Percentiles rank a stretch among this genome's conserved stretches.
These are phyloP conservation scores for Lepus oiostolus DNA, from an alignment of 2,797 vertebrate species.

Conservation along the genomic window DNA sequence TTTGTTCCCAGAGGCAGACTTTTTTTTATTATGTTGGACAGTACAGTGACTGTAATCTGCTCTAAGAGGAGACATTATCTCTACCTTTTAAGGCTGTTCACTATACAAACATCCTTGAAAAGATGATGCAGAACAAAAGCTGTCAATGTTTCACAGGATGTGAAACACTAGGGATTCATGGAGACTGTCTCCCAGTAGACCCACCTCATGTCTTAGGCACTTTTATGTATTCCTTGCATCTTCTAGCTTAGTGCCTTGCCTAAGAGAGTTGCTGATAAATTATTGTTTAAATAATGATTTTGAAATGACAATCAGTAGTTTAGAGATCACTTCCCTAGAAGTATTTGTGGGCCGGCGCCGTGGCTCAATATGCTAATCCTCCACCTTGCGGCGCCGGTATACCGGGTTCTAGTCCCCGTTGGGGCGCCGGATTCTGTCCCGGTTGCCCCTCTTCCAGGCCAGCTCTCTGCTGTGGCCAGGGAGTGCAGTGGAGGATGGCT, in stretches of 20 bases:
- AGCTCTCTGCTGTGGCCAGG: no score
- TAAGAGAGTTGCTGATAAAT: background rate
- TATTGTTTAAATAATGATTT: conserved; percentile 54
- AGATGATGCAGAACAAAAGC: background rate
- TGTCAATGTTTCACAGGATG: background rate
- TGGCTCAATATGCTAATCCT: no score
- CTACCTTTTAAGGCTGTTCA: background rate
- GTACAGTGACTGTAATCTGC: background rate
- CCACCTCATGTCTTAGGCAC: background rate
- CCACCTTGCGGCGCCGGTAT: no score
- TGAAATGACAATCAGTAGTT: background rate
- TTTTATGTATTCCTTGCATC: background rate
- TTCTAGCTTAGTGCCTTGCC: background rate
- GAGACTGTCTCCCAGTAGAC: background rate
- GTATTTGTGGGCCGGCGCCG: background rate
- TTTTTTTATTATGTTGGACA: background rate
- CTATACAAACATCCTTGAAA: background rate
- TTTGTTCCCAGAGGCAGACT: background rate
- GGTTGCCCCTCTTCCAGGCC: no score
- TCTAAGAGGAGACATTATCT: background rate
- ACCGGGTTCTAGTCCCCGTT: no score
- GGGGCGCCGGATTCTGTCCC: no score
- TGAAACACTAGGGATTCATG: background rate
- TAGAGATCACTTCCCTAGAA: background rate
- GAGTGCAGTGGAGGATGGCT: no score